Percentiles rank a stretch among this genome's conserved stretches.
phyloP scores from a whole-genome alignment of 2,113 vertebrate species.

The Lamprotornis superbus region DNA sequence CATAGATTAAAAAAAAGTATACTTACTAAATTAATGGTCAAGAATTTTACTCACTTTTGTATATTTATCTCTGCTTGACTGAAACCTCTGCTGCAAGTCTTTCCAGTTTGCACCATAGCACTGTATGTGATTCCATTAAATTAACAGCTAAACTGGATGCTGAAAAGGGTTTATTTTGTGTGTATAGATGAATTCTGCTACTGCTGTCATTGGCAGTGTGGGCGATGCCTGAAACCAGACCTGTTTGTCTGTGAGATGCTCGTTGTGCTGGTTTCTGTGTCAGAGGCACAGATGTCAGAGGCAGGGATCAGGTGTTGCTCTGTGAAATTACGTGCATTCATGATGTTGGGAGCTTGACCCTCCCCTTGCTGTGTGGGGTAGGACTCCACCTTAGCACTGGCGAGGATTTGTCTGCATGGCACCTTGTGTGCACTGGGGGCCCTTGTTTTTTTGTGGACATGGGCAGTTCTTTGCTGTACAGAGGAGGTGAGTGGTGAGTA shows the following conservation, averaged over 20 bases:
- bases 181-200: neutral
- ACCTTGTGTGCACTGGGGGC: no score
- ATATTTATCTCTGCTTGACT: neutral
- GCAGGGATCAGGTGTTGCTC: neutral
- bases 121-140: neutral
- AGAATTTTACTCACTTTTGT: neutral
- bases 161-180: neutral
- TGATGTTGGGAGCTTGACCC: fast-evolving
- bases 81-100: neutral
- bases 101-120: neutral
- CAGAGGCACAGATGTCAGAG: neutral
- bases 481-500: neutral
- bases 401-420: fast-evolving
- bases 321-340: neutral
- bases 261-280: neutral
- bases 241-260: neutral
- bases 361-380: neutral
- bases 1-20: neutral
- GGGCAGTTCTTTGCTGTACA: neutral
- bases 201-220: neutral
- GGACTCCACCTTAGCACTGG: no score
- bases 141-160: neutral
- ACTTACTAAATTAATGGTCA: neutral
- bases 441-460: neutral
- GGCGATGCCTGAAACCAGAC: neutral